Evolutionary conservation across 2,797 vertebrate species (phyloP), one percentile per base, ranked within the genome.

Genomic region (Artibeus jamaicensis): DNA sequence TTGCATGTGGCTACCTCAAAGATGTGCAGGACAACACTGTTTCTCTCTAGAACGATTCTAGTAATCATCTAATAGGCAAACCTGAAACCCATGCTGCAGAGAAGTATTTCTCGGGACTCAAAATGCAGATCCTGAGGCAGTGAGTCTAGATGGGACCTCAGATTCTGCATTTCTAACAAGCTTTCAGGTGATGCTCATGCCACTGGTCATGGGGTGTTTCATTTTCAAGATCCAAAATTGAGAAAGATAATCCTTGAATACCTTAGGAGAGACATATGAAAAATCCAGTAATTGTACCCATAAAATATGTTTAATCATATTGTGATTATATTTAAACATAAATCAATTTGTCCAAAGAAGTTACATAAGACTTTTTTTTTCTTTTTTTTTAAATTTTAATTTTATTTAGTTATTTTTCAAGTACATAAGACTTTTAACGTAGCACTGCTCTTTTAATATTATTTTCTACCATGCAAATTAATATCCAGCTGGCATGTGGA

Each of bases 1-100:
- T 84, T 93, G 89, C 82, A 85, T 90, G 92, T 97, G 96, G 89
- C 95, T 73, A n/a, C 65, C 82, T 94, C 96, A 88, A 95, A 96
- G 93, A 98, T 95, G 89, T 81, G 74, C 85, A 95, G 57, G 44
- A n/a, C 71, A 53, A n/a, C 94, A 82, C 84, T 96, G 93, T 62
- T 97, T 86, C 65, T 91, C 82, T 92, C 94, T 71, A 6, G 73
- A 94, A 77, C 93, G 94, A 32, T 67, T 78, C 93, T 89, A 96
- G 93, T 14, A 2, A 97, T 77, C 82, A 89, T 86, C 97, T 86
- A 95, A 81, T 2, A 96, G 95, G 86, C 91, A 94, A 97, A 85
- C 92, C 95, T 92, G 46, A 90, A 95, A 76, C 93, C 91, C 79
- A 34, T 83, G 93, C 50, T 53, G 65, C 44, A 95, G 73, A 97